Evolutionary conservation across 2,888 invertebrate species (phyloP).

Genomic region (Timandra comae): DNA sequence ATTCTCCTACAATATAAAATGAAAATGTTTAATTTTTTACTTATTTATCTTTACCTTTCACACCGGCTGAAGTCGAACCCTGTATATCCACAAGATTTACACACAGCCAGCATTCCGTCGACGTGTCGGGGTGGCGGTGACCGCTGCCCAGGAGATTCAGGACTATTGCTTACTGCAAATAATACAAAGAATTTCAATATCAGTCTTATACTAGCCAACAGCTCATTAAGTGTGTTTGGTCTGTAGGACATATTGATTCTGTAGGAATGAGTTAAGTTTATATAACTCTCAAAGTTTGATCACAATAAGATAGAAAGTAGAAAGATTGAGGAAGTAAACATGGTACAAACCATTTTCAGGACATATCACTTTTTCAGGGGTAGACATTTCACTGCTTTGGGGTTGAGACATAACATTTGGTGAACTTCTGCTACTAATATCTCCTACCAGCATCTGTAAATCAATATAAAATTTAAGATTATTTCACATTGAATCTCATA

Average conservation of each 20-base stretch:
- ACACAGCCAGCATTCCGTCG: conserved; percentile 86
- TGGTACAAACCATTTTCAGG: conserved; percentile 54
- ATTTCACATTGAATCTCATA: neutral
- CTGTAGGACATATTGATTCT: too few relatives aligned
- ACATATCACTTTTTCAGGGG: conserved; percentile 55
- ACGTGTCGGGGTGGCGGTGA: conserved; percentile 80
- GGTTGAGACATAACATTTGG: conserved; percentile 54
- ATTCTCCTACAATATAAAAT: too few relatives aligned
- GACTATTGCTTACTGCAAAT: conserved; percentile 47
- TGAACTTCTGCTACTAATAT: conserved; percentile 61
- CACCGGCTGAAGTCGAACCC: conserved; percentile 88
- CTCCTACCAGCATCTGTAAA: conserved; percentile 63
- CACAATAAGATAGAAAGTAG: too few relatives aligned
- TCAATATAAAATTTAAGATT: conserved; percentile 6
- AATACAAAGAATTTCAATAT: conserved; percentile 4
- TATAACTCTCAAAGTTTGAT: too few relatives aligned
- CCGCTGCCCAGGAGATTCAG: conserved; percentile 70
- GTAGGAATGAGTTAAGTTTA: too few relatives aligned
- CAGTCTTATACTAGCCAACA: neutral
- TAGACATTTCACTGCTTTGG: conserved; percentile 63
- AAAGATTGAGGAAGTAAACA: too few relatives aligned
- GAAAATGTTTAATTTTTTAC: too few relatives aligned
- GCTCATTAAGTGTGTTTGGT: too few relatives aligned
- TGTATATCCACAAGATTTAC: conserved; percentile 86
- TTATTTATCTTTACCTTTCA: conserved; percentile 71